These are phyloP conservation scores for Cuniculus paca DNA, from an alignment of 2,797 vertebrate species.

Conservation along the genomic window DNA sequence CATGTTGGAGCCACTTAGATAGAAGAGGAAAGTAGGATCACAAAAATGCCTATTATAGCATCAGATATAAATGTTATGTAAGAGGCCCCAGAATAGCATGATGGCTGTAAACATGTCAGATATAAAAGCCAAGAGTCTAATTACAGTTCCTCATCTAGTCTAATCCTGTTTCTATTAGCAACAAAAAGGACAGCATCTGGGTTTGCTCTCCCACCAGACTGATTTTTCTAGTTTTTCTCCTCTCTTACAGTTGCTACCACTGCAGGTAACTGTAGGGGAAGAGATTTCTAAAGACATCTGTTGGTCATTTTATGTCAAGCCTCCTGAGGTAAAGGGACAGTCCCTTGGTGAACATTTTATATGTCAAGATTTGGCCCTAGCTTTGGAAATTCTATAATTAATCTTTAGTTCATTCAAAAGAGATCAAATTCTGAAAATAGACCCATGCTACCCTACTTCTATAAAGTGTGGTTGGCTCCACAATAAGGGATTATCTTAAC, in stretches of 20 bases:
- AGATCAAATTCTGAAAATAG: slow-evolving; percentile 75
- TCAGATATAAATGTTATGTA: slow-evolving; percentile 86
- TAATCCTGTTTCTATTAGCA: slow-evolving; percentile 86
- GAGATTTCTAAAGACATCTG: slow-evolving; percentile 58
- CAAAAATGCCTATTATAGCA: slow-evolving; percentile 85
- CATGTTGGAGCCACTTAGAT: slow-evolving; percentile 71
- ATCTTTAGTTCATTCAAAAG: slow-evolving; percentile 72
- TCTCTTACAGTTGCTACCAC: slow-evolving; percentile 57
- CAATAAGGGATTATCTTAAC: slow-evolving; percentile 54
- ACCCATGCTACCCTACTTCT: slow-evolving; percentile 64
- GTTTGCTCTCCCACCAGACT: slow-evolving; percentile 73
- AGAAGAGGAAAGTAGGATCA: slow-evolving; percentile 78
- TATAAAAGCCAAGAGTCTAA: slow-evolving; percentile 86
- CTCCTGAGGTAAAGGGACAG: slow-evolving; percentile 30
- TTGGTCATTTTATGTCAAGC: slow-evolving; percentile 61
- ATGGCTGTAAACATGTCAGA: slow-evolving; percentile 86
- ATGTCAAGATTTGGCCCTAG: slow-evolving; percentile 50
- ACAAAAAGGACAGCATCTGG: slow-evolving; percentile 83
- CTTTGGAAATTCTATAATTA: slow-evolving; percentile 70
- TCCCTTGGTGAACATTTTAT: slow-evolving; percentile 41
- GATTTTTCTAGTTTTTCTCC: slow-evolving; percentile 73
- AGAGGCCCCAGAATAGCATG: slow-evolving; percentile 82
- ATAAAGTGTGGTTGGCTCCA: slow-evolving; percentile 36
- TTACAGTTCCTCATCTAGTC: slow-evolving; percentile 84
- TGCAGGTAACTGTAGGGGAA: slow-evolving; percentile 57